Evolutionary conservation across 2,888 invertebrate genomes (phyloP), one percentile per base, ranked within the genome.

Genomic region (Leistus spinibarbis): DNA sequence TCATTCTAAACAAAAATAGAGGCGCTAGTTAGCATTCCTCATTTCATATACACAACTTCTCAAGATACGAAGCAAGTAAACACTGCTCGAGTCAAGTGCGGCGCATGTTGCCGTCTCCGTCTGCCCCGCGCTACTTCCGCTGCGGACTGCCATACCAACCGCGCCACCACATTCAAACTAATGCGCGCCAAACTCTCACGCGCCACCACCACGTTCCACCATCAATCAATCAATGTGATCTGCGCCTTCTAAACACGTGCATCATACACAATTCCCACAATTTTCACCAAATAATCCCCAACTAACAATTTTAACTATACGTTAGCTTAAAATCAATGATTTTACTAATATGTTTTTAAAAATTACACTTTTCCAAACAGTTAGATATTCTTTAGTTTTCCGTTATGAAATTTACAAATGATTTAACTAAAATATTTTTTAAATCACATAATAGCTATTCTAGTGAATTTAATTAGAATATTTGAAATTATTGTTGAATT

Each of bases 11-110:
- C 69, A 77, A 73, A 77, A 75, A 76, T 76, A 77, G 77, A 77
- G 77, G 77, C 78, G 79, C 80, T 79, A 77, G 79, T 80, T 78
- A 79, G 79, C 79, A 80, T 81, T 79, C 81, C 80, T 79, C 80
- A 80, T 81, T 81, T 81, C 82, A 81, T 81, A 82, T 83, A 81
- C 40, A 81, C 82, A 84, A 84, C 85, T 84, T 82, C 85, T 85
- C 85, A 85, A 84, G 82, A 82, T 83, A 82, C 84, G 82, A 81
- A 86, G 85, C 85, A 83, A 86, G 85, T 87, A 87, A 88, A 87
- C 88, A 88, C 88, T 85, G 85, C 86, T 79, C 80, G 80, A 85
- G 86, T 73, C 76, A 69, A 71, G 68, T 69, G 76, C 68, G 69
- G 73, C 73, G 76, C 76, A 72, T 65, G 76, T 69, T 73, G 73